Conservation (phyloP, 2,113 vertebrate species). For the Ctenodactylus gundi region DNA sequence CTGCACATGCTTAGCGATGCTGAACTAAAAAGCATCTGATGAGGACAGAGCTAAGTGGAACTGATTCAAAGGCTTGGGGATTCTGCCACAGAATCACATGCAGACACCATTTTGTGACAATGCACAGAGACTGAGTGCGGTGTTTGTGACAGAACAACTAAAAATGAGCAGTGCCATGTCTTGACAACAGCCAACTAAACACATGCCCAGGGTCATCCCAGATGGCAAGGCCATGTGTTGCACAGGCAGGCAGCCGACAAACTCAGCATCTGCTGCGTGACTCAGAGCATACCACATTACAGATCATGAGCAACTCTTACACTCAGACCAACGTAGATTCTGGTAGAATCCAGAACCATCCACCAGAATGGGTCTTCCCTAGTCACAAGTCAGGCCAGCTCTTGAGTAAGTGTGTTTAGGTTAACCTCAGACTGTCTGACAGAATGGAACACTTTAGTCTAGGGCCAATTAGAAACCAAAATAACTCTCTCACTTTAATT, state of each 20-base stretch:
- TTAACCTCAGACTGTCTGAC: not conserved
- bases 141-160: not conserved
- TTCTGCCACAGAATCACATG: fast-evolving
- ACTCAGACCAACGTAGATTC: not conserved
- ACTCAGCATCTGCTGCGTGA: no score
- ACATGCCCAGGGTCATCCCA: not conserved
- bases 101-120: not conserved
- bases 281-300: not conserved
- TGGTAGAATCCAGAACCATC: not conserved
- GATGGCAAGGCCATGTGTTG: not conserved
- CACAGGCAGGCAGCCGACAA: not conserved
- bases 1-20: not conserved
- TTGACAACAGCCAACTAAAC: not conserved
- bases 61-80: not conserved
- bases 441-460: not conserved
- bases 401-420: not conserved
- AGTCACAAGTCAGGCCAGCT: not conserved
- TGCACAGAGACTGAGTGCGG: not conserved
- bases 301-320: fast-evolving
- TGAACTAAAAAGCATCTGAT: not conserved
- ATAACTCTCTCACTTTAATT: not conserved
- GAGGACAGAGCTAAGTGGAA: fast-evolving
- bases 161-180: fast-evolving
- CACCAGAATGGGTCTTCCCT: not conserved
- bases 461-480: not conserved